phyloP scores from a whole-genome alignment of 2,888 invertebrate species.

The Tipula helvola region DNA sequence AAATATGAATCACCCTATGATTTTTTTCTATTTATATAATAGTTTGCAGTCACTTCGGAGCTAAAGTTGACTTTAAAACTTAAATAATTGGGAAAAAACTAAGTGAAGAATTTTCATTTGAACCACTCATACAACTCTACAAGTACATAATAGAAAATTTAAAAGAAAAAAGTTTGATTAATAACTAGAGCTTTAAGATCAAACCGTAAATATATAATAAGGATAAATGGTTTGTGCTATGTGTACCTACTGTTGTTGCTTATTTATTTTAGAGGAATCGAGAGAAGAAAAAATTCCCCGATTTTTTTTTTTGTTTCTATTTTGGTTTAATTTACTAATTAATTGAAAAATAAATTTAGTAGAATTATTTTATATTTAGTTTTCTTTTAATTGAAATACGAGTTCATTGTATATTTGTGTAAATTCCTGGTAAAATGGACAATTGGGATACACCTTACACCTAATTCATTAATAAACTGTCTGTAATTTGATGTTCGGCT shows the following conservation, averaged over 20 bases:
- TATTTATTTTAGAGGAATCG: background rate
- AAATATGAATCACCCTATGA: too few species aligned
- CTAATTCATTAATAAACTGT: too few species aligned
- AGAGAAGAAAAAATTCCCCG: too few species aligned
- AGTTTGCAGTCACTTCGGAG: background rate
- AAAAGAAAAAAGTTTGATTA: background rate
- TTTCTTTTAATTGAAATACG: background rate
- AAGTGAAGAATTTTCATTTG: background rate
- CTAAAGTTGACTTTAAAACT: background rate
- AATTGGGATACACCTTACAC: too few species aligned
- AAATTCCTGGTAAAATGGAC: too few species aligned
- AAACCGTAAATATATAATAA: background rate
- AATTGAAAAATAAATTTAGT: background rate
- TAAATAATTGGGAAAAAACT: background rate
- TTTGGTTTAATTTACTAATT: background rate
- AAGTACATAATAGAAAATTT: background rate
- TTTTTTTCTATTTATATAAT: too few species aligned
- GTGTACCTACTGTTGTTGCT: background rate
- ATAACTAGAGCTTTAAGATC: background rate
- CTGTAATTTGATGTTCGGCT: too few species aligned
- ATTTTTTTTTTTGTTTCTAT: too few species aligned
- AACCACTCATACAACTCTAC: background rate
- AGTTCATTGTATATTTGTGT: background rate
- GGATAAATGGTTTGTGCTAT: background rate
- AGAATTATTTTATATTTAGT: background rate